Evolutionary conservation across 2,888 invertebrate species (phyloP).

Genomic region (Drosophila nr. perissopoda): DNA sequence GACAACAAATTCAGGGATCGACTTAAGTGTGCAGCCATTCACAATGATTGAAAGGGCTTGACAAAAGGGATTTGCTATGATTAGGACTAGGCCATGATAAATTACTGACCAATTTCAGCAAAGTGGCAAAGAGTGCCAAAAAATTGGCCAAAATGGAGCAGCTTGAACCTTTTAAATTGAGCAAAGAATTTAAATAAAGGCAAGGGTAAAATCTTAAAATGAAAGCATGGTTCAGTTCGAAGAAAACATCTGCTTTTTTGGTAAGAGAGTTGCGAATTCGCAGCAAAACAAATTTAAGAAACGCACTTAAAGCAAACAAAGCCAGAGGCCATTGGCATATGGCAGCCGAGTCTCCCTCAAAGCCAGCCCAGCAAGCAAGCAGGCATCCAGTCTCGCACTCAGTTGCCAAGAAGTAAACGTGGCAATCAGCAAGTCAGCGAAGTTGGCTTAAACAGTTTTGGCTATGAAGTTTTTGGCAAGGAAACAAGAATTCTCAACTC

Average conservation of each 20-base stretch:
- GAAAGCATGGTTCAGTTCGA: conserved; percentile 13
- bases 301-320: conserved; percentile 68
- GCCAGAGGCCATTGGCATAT: conserved; percentile 75
- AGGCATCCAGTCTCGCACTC: conserved; percentile 21
- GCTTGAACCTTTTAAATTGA: not conserved
- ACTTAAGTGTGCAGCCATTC: conserved; percentile 12
- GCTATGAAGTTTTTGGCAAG: not conserved
- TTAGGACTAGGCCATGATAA: not conserved
- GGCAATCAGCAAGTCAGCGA: conserved; percentile 46
- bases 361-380: not conserved
- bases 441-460: conserved; percentile 30
- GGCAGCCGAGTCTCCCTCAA: conserved; percentile 21
- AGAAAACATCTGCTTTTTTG: conserved; percentile 34
- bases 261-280: conserved; percentile 11
- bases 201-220: conserved; percentile 25
- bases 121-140: not conserved
- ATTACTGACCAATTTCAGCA: conserved; percentile 6
- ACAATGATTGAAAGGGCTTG: conserved; percentile 10
- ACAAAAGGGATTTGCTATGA: not conserved
- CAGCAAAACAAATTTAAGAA: conserved; percentile 54
- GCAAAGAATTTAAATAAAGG: conserved; percentile 40
- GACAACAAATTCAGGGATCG: conserved; percentile 1
- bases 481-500: not conserved
- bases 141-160: not conserved
- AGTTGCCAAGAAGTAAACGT: conserved; percentile 33